Evolutionary conservation across 1,140 invertebrate genomes (phyloP).

Genomic region (Diachasma alloeum): DNA sequence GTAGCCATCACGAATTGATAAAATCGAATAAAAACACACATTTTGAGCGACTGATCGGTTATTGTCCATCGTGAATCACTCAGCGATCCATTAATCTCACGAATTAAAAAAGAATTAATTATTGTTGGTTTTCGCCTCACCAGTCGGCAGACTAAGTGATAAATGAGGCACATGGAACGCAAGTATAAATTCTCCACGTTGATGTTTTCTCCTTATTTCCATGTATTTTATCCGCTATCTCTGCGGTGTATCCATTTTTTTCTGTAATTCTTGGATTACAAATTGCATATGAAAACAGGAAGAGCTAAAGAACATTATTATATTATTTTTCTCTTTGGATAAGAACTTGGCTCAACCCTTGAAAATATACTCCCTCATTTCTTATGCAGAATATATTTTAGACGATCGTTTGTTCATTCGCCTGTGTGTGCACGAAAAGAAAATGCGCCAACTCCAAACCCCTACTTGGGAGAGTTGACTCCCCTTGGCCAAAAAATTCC

Average conservation of each 20-base stretch:
- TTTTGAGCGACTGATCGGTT: neutral
- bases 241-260: neutral
- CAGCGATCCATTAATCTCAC: conserved; percentile 48
- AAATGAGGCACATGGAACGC: neutral
- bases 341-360: conserved; percentile 8
- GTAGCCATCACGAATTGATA: neutral
- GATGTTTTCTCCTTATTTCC: neutral
- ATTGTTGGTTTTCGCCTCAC: conserved; percentile 28
- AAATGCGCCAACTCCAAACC: neutral
- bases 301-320: neutral
- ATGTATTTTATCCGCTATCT: neutral
- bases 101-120: conserved; percentile 56
- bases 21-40: neutral
- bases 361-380: conserved; percentile 19
- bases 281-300: neutral
- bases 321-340: neutral
- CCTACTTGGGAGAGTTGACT: neutral
- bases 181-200: conserved; percentile 16
- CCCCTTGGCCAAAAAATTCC: conserved; percentile 30
- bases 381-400: conserved; percentile 29
- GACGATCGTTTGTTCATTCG: conserved; percentile 17
- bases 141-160: conserved; percentile 8
- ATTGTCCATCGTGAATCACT: neutral
- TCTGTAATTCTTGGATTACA: conserved; percentile 3
- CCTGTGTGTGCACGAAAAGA: neutral